These are phyloP conservation scores for Dromococcyx pavoninus DNA, from an alignment of 2,797 vertebrate genomes.

Conservation along the genomic window DNA sequence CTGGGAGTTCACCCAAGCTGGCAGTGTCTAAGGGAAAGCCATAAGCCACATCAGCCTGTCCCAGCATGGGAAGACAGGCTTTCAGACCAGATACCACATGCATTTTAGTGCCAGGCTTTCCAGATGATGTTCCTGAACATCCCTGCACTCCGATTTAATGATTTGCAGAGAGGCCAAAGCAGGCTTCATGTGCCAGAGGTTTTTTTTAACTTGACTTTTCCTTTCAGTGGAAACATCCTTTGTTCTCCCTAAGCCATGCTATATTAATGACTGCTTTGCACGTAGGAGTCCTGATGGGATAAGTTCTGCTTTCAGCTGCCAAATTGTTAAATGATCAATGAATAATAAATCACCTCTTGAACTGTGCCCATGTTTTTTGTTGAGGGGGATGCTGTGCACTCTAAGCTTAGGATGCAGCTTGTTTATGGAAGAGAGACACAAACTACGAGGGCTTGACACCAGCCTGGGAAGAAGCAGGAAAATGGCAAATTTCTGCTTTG, in stretches of 20 bases:
- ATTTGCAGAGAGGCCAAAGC: neutral
- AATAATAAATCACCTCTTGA: conserved; percentile 32
- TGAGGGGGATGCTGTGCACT: neutral
- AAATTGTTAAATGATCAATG: conserved; percentile 33
- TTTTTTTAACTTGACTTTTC: neutral
- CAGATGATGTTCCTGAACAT: neutral
- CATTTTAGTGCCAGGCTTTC: neutral
- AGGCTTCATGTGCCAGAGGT: neutral
- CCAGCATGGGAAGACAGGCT: neutral
- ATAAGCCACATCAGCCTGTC: neutral
- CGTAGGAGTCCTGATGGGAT: neutral
- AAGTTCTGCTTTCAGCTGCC: conserved; percentile 6
- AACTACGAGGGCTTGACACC: neutral
- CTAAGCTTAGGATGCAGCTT: neutral
- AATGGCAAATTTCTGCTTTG: neutral
- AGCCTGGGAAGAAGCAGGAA: neutral
- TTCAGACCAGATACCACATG: neutral
- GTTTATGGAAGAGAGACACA: neutral
- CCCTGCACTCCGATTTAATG: neutral
- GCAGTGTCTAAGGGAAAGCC: neutral
- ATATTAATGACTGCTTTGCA: neutral
- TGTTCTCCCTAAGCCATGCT: neutral
- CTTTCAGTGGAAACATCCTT: neutral
- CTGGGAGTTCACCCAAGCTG: neutral
- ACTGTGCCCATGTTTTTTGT: neutral